Evolutionary conservation across 2,113 vertebrate genomes (phyloP).

Genomic region (Otus sunia): DNA sequence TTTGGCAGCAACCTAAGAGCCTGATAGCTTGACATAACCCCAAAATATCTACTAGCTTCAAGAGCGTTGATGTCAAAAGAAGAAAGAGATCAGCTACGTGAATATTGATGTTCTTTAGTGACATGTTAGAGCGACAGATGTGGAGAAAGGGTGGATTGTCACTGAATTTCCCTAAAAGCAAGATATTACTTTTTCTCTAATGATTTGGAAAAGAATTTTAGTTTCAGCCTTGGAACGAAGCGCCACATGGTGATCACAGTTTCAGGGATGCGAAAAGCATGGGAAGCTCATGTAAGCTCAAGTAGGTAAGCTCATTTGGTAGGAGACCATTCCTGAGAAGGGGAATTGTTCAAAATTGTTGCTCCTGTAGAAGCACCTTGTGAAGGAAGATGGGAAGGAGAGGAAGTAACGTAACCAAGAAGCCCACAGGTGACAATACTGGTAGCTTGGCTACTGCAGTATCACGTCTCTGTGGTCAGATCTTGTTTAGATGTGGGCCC

Average conservation of each 20-base stretch:
- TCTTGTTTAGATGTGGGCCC: background rate
- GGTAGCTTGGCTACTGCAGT: background rate
- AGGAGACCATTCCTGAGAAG: background rate
- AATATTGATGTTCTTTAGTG: slow-evolving; percentile 12
- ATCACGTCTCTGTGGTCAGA: background rate
- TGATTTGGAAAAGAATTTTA: background rate
- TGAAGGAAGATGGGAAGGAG: background rate
- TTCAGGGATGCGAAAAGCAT: background rate
- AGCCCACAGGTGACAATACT: background rate
- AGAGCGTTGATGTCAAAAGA: background rate
- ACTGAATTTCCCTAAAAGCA: background rate
- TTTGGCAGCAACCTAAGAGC: background rate
- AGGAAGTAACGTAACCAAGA: background rate
- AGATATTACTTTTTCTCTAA: background rate
- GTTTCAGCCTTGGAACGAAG: background rate
- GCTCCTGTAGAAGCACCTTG: background rate
- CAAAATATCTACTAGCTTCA: background rate
- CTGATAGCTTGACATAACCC: background rate
- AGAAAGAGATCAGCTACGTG: background rate
- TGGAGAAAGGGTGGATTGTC: background rate
- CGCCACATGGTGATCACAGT: fast-evolving
- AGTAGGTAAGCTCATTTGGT: background rate
- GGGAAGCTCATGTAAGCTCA: background rate
- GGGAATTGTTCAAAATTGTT: background rate
- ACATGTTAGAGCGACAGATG: background rate